Conservation (phyloP, 2,888 invertebrate genomes). For the Gryllus longicercus region DNA sequence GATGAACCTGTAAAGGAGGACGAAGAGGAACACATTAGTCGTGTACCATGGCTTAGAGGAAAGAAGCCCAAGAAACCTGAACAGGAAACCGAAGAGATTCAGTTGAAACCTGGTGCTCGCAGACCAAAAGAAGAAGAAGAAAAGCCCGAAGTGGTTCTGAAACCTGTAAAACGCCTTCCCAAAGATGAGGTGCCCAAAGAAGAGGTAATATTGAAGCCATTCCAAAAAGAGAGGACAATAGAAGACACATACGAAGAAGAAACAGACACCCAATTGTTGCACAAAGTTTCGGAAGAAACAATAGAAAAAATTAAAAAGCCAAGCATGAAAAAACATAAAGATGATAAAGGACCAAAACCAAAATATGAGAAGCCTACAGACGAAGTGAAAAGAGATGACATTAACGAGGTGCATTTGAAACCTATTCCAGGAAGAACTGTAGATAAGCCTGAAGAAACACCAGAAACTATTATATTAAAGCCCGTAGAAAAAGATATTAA, state of each 20-base stretch:
- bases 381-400: no score
- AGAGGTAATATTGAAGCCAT: conserved; percentile 48
- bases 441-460: conserved; percentile 42
- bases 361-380: conserved; percentile 1
- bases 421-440: conserved; percentile 29
- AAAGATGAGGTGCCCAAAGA: conserved; percentile 47
- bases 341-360: conserved; percentile 32
- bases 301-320: conserved; percentile 23
- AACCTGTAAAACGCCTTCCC: conserved; percentile 49
- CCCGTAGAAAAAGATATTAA: conserved; percentile 36
- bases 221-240: conserved; percentile 44
- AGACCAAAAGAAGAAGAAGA: conserved; percentile 22
- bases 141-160: conserved; percentile 48
- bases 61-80: conserved; percentile 37
- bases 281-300: conserved; percentile 11
- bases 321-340: conserved; percentile 29
- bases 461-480: conserved; percentile 37
- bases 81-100: conserved; percentile 39
- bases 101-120: conserved; percentile 31
- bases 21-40: not conserved
- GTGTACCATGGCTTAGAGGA: not conserved
- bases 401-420: conserved; percentile 35
- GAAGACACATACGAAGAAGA: conserved; percentile 24
- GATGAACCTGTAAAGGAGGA: not conserved
- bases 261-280: not conserved